phyloP scores from a whole-genome alignment of 2,888 invertebrate species.

The Clistopyga incitator region DNA sequence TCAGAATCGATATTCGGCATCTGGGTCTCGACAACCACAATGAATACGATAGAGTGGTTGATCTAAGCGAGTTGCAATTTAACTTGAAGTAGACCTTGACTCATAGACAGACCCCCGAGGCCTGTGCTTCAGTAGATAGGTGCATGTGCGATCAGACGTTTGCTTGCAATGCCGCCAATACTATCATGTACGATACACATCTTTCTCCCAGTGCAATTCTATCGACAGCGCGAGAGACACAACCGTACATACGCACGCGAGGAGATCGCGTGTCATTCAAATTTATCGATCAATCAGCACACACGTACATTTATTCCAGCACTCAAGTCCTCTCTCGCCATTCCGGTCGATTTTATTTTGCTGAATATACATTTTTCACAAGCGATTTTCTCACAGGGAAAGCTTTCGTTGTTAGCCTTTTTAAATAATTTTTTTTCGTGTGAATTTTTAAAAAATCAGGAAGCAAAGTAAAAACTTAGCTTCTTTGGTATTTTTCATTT shows the following conservation, averaged over 20 bases:
- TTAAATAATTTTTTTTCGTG: too few relatives aligned
- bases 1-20: neutral
- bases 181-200: neutral
- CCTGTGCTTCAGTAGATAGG: slow-evolving; percentile 11
- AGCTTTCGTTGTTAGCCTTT: too few relatives aligned
- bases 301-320: slow-evolving; percentile 2
- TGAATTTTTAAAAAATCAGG: neutral
- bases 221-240: neutral
- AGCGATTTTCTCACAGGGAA: neutral
- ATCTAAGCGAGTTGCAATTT: slow-evolving; percentile 13
- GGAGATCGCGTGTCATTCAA: slow-evolving; percentile 47
- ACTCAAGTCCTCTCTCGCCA: neutral
- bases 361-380: neutral
- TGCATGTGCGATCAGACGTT: slow-evolving; percentile 12
- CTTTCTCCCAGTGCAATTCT: neutral
- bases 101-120: slow-evolving; percentile 17
- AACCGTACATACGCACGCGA: neutral
- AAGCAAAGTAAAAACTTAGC: too few relatives aligned
- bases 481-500: too few relatives aligned
- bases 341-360: slow-evolving; percentile 24
- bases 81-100: slow-evolving; percentile 27
- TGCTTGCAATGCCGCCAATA: neutral
- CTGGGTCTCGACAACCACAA: neutral
- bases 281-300: slow-evolving; percentile 50
- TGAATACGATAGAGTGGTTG: slow-evolving; percentile 3